A percentile compares a stretch with the other conserved stretches of the same genome.
phyloP scores from a whole-genome alignment of 2,797 vertebrate species.

The Coluber constrictor region DNA sequence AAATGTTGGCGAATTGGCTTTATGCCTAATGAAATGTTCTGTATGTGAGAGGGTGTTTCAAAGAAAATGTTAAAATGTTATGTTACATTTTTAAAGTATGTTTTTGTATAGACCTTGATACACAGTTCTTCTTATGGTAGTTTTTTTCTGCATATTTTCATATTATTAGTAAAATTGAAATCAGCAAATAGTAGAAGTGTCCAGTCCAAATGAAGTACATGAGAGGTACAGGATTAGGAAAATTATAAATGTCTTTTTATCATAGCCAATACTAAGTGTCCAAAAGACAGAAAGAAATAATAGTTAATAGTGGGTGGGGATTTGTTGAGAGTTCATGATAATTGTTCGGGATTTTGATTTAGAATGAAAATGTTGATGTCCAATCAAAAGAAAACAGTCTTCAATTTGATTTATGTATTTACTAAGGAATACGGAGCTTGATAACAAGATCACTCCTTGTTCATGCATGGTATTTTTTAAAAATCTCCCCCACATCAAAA shows the following conservation, averaged over 20 bases:
- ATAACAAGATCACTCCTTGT: background rate
- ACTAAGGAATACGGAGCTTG: background rate
- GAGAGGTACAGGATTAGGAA: background rate
- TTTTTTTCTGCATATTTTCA: background rate
- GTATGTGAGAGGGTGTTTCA: background rate
- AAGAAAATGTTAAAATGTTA: background rate
- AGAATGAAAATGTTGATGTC: background rate
- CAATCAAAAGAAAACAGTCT: background rate
- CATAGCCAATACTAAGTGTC: background rate
- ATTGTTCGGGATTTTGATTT: background rate
- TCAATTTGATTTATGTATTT: background rate
- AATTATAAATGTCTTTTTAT: background rate
- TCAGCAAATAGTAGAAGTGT: background rate
- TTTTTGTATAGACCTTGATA: background rate
- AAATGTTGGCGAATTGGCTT: background rate
- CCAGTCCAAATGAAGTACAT: background rate
- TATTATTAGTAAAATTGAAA: background rate
- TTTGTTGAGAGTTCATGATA: background rate
- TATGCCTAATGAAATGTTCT: background rate
- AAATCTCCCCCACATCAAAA: background rate
- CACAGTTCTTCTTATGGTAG: background rate
- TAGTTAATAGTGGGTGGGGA: background rate
- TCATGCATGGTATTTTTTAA: background rate
- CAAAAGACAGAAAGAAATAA: background rate
- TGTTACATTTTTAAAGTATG: background rate